Evolutionary conservation across 2,888 invertebrate genomes (phyloP).

Genomic region (Tipula vernalis): DNA sequence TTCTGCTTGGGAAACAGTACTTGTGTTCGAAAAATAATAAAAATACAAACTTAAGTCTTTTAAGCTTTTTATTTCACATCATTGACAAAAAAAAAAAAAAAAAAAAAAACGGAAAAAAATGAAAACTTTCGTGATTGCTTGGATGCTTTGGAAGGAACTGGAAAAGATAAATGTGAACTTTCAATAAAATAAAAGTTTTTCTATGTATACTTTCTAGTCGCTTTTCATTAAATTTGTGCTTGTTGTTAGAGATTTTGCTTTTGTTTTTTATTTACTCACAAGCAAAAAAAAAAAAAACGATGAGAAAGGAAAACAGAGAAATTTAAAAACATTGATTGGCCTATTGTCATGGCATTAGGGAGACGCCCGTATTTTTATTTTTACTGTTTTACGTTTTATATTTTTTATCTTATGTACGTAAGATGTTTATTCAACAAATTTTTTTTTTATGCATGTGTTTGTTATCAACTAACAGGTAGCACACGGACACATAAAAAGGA

Average conservation of each 20-base stretch:
- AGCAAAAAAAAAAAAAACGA: too few relatives aligned
- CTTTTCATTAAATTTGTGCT: not conserved
- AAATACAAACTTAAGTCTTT: not conserved
- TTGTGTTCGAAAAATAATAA: not conserved
- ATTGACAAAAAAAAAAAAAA: not conserved
- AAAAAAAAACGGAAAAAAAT: not conserved
- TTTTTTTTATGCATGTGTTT: not conserved
- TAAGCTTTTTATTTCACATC: slow-evolving; percentile 5
- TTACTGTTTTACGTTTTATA: not conserved
- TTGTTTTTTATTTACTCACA: not conserved
- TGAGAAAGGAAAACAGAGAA: not conserved
- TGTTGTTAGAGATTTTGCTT: not conserved
- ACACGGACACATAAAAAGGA: not conserved
- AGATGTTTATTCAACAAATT: not conserved
- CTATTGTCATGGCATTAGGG: slow-evolving; percentile 7
- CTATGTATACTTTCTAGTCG: not conserved
- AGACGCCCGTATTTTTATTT: not conserved
- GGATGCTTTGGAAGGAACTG: not conserved
- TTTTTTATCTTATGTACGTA: not conserved
- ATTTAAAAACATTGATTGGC: slow-evolving; percentile 8
- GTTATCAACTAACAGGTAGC: not conserved
- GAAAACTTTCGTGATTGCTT: not conserved
- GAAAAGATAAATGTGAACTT: not conserved
- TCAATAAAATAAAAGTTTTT: slow-evolving; percentile 5
- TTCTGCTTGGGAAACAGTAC: not conserved